phyloP scores from a whole-genome alignment of 2,113 vertebrate genomes.

The Hystrix cristata region DNA sequence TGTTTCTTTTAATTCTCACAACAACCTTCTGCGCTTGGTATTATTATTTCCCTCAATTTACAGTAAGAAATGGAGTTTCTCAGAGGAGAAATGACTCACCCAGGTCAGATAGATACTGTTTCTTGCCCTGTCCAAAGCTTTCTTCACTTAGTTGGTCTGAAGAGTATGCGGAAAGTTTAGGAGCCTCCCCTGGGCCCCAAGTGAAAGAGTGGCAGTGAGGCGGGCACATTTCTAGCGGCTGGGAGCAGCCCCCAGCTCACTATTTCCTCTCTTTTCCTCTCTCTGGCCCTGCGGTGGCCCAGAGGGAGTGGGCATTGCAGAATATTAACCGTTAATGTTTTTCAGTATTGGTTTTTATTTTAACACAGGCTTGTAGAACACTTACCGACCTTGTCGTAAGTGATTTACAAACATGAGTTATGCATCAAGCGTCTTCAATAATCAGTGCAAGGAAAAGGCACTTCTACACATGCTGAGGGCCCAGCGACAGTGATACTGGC shows the following conservation, averaged over 20 bases:
- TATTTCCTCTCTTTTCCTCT: not conserved
- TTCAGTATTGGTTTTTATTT: constrained; percentile 53
- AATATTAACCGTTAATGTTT: not conserved
- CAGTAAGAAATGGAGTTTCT: constrained; percentile 12
- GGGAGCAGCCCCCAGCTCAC: not conserved
- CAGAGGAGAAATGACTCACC: not conserved
- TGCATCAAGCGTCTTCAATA: not conserved
- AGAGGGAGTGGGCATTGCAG: not conserved
- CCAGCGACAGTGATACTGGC: not conserved
- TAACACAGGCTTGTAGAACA: constrained; percentile 5
- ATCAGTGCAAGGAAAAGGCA: not conserved
- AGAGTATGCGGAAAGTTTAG: not conserved
- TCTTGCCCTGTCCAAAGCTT: not conserved
- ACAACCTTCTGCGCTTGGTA: not conserved
- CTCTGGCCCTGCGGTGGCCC: not conserved
- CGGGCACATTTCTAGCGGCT: not conserved
- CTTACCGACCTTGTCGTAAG: not conserved
- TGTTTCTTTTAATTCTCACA: not conserved
- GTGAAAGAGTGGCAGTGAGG: not conserved
- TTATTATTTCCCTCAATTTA: constrained; percentile 17
- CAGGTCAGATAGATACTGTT: not conserved
- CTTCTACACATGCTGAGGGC: not conserved
- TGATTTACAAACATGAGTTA: not conserved
- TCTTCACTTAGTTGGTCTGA: not conserved
- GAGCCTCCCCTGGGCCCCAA: not conserved